Base-by-base conservation (phyloP, 2,888 invertebrate species). In the Eristalis pertinax region DNA sequence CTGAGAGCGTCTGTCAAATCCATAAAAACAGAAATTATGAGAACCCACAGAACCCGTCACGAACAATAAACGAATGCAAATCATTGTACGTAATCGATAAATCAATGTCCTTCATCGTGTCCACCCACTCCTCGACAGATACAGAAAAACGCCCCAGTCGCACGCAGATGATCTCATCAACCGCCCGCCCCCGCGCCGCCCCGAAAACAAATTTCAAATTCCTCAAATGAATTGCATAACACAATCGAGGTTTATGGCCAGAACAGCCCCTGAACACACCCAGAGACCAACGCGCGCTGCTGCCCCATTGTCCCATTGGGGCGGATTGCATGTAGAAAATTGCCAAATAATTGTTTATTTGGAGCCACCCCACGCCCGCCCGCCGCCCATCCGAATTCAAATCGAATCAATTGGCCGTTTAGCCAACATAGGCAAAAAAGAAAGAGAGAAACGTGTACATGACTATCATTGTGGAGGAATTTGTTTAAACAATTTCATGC, bases 401-500 rank as follows among this genome's bases (percentile, higher is more conserved):
- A 74, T 74, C 63, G 38, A 81, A 26, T 74, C 68, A 80, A 74
- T 74, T 74, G 73, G 62, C 63, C 50, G 60, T 67, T 35, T 35
- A 62, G 35, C 62, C 50, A 70, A 56, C 70, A 73, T 11, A 24
- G 73, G 29, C 19, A 4, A 24, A 60, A 26, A 29, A 73, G 50
- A 67, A n/a, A 26, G n/a, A n/a, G n/a, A n/a, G n/a, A 11, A 11
- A 2, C 4, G 8, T 10, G 19, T 13, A 29, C 29, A 43, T 10
- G 7, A 8, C 19, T 8, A 19, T 50, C 50, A 19, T 2, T 50
- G 50, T 26, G 13, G 8, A 64, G 35, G n/a, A 75, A 81, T 69
- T 81, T 81, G 81, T 76, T 82, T 82, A 82, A 82, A 82, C 70
- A 82, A 82, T 65, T 82, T 50, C 22, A 70, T 60, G 13, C 56